Evolutionary conservation across 2,113 vertebrate species (phyloP), one percentile per base, ranked within the genome.

Genomic region (Rhabdomys dilectus): DNA sequence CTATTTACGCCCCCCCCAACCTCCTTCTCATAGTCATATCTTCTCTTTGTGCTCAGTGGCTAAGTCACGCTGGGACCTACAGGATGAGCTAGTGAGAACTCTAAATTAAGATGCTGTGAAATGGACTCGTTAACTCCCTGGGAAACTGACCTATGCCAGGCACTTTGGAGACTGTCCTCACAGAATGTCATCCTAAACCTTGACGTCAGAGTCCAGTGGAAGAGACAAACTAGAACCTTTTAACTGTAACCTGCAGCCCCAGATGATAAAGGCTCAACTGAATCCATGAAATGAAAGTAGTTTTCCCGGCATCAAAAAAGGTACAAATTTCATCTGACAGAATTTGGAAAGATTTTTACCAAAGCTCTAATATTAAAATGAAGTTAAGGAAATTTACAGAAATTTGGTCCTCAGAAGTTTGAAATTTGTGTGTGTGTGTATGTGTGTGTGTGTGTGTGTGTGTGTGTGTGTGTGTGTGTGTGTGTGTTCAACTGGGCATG

Each of bases 21-120:
- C 51, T 10, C 51, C 51, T 16, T 17, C 58, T 85, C 56, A 62
- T 58, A 58, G 21, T 88, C 51, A 34, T 9, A 68, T 94, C 91
- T 86, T 94, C 77, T 92, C 82, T 95, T 89, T 93, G 78, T 89
- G 84, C 91, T 93, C 24, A 42, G 68, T 68, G 53, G 51, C 89
- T 87, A 81, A 93, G 36, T 45, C 91, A 94, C 91, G 78, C 77
- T 92, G 88, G 75, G 73, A 82, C 77, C 53, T 62, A 17, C 85
- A 91, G 82, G 19, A 91, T 91, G 91, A 89, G 77, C 51, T 60
- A n/a, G 84, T 36, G 51, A 89, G 2, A 84, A 91, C n/a, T 81
- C 82, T 53, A 68, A 91, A 12, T 36, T 75, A n/a, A 60, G n/a
- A 24, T 29, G 5, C 48, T 68, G n/a, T 68, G 24, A 72, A 58